phyloP scores from a whole-genome alignment of 2,797 vertebrate genomes.

The Limosa lapponica region DNA sequence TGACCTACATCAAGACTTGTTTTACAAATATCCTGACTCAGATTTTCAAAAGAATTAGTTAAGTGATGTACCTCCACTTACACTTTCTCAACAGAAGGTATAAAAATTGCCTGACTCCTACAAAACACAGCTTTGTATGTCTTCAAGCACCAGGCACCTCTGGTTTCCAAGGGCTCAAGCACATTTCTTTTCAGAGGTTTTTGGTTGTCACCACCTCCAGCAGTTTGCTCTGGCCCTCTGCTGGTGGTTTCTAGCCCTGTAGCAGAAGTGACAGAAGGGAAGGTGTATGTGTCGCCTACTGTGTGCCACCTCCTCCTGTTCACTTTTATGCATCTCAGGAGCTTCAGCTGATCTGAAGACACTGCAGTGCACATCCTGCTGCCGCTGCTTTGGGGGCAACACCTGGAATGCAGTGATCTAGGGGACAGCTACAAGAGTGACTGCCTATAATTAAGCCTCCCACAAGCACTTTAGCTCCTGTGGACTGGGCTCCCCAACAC shows the following conservation, averaged over 20 bases:
- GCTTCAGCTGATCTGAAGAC: neutral
- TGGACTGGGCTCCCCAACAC: neutral
- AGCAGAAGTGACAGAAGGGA: neutral
- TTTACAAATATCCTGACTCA: neutral
- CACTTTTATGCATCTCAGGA: neutral
- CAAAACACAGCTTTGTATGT: neutral
- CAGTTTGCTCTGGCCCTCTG: neutral
- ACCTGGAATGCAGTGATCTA: neutral
- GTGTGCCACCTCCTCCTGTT: neutral
- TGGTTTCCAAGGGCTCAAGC: neutral
- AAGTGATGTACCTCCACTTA: neutral
- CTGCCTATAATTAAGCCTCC: neutral
- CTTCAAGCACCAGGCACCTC: neutral
- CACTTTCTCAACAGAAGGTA: neutral
- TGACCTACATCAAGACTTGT: neutral
- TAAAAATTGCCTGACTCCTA: neutral
- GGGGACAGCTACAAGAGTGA: neutral
- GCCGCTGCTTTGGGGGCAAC: neutral
- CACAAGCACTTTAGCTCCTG: neutral
- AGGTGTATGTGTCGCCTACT: rapidly evolving
- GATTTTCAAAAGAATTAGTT: neutral
- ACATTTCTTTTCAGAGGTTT: neutral
- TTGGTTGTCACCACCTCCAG: neutral
- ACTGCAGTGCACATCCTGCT: neutral
- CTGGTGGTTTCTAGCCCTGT: neutral